Conservation (phyloP, 2,797 vertebrate genomes). For the Morus bassanus region DNA sequence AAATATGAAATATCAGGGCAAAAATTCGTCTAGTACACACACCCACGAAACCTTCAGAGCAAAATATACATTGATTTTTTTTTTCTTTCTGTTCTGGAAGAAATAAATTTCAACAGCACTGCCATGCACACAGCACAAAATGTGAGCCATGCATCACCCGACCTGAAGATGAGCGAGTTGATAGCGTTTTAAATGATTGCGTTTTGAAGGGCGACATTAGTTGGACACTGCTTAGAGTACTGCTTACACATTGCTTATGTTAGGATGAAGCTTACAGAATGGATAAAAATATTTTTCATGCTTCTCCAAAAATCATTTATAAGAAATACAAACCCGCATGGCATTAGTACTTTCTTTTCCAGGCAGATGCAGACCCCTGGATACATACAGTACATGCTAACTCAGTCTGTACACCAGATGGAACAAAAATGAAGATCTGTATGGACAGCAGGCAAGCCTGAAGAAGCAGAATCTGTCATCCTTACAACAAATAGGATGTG, state of each 20-base stretch:
- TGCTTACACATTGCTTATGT: neutral
- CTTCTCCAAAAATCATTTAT: neutral
- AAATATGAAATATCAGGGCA: neutral
- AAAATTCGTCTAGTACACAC: neutral
- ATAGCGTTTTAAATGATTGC: neutral
- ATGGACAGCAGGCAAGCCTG: neutral
- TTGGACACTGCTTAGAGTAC: neutral
- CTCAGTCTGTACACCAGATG: neutral
- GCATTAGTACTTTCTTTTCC: neutral
- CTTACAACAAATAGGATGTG: neutral
- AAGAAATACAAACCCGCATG: neutral
- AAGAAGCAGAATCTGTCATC: neutral
- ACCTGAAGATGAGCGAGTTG: neutral
- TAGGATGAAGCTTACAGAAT: neutral
- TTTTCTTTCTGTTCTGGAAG: neutral
- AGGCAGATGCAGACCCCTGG: neutral
- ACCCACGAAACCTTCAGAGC: neutral
- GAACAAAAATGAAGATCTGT: neutral
- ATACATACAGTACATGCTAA: neutral
- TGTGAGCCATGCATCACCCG: neutral
- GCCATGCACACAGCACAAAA: neutral
- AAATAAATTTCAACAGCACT: neutral
- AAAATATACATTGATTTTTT: neutral
- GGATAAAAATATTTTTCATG: neutral
- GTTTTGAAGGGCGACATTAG: neutral